phyloP scores from a whole-genome alignment of 2,113 vertebrate species.

The Struthio camelus region DNA sequence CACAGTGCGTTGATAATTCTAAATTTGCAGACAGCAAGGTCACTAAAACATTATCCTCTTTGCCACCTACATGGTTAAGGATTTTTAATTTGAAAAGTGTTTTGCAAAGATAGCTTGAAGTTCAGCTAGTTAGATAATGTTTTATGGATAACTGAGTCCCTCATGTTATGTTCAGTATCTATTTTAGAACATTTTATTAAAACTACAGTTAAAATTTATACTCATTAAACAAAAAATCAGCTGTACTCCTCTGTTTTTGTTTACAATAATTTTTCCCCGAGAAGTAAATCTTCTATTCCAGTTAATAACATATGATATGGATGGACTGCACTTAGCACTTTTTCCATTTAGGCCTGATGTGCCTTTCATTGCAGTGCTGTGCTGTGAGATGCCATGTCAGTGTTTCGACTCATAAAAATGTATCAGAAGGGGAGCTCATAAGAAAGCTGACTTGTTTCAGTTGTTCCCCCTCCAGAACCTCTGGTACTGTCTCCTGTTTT shows the following conservation, averaged over 20 bases:
- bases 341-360: not conserved
- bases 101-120: not conserved
- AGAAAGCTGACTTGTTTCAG: not conserved
- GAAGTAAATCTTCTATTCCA: not conserved
- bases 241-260: not conserved
- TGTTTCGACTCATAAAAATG: not conserved
- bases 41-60: not conserved
- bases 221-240: not conserved
- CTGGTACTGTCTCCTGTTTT: not conserved
- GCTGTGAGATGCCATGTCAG: not conserved
- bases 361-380: not conserved
- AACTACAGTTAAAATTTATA: not conserved
- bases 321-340: not conserved
- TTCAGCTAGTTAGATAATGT: not conserved
- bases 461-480: not conserved
- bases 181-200: not conserved
- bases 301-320: not conserved
- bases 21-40: not conserved
- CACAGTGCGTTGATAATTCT: not conserved
- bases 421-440: not conserved
- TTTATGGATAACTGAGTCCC: not conserved
- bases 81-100: not conserved
- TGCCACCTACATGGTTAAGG: not conserved
- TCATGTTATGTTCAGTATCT: not conserved
- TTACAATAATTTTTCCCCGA: not conserved